Percentiles rank a stretch among this genome's conserved stretches.
These are phyloP conservation scores for Plutomurus gul DNA, from an alignment of 1,140 invertebrate species.

Conservation along the genomic window DNA sequence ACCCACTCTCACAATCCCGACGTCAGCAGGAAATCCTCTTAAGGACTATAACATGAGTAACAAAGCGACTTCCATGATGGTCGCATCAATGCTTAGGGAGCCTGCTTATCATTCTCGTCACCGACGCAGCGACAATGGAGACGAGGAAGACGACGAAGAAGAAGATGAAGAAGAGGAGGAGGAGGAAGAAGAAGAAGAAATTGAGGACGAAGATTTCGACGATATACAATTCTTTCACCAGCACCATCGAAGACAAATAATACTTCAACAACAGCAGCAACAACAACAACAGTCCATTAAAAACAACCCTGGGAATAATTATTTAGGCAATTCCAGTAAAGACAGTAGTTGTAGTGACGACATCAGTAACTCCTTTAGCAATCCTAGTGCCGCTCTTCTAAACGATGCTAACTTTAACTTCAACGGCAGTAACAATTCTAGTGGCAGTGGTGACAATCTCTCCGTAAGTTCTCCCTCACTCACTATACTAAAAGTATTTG, in stretches of 20 bases:
- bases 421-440: not conserved
- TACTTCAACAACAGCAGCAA: not conserved
- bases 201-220: conserved; percentile 36
- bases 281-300: not conserved
- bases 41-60: conserved; percentile 7
- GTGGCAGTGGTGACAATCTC: conserved; percentile 1
- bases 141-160: not conserved
- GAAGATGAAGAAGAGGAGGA: not conserved
- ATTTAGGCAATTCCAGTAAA: not conserved
- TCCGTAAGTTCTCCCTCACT: conserved; percentile 1
- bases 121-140: not conserved
- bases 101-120: conserved; percentile 7
- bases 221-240: conserved; percentile 47
- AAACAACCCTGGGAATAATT: not conserved
- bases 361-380: not conserved
- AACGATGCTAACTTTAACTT: not conserved
- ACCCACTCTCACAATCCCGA: not conserved
- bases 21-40: not conserved
- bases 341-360: too few relatives aligned
- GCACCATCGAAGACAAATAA: conserved; percentile 9
- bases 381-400: not conserved
- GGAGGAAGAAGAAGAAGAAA: not conserved
- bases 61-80: not conserved
- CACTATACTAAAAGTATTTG: not conserved
- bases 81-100: not conserved